Base-by-base conservation (phyloP, 2,888 invertebrate species). In the Zaprionus lineosus region DNA sequence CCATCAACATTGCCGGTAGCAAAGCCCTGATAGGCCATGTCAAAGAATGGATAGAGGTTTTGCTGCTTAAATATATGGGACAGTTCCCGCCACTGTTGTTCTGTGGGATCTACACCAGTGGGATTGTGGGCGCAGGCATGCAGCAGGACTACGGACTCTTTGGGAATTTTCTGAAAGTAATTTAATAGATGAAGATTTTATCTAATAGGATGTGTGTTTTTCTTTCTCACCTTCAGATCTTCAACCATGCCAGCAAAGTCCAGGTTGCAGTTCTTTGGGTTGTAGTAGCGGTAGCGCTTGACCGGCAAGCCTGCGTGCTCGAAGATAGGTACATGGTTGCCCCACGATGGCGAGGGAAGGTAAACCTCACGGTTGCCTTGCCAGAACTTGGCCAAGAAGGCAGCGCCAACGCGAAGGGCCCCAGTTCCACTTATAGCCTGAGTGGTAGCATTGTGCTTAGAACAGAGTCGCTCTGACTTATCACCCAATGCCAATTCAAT, bases 51-150 rank as follows among this genome's bases (percentile, higher is more conserved):
- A 88, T 95, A 95, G 12, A 98, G 89, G 48, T 97, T 94, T 83
- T 91, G 93, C 62, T 94, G 92, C 89, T 96, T 97, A 60, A 98
- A 93, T 9, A 97, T 90, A 74, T 93, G 89, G 1, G 97, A 97
- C 1, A 99, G 91, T 90, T 97, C 95, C 52, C 93, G 91, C 99
- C 99, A 99, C 88, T 98, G 97, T 52, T 95, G 95, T 3, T 92
- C 92, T 62, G 91, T 94, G 1, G 97, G 97, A 91, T 98, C 98
- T 2, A 98, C 97, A 9, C 98, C 98, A 16, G 99, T 99, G 8
- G 99, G 99, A 91, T 99, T 99, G 91, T 99, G 99, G 4, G 99
- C 98, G 91, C 98, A 99, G 0, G 98, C 98, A 89, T 99, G 99
- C 28, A 99, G 91, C 55, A 99, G 91, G 76, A 99, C 94, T 6